These are phyloP conservation scores for Drosophila niveifrons DNA, from an alignment of 2,888 invertebrate genomes.

Conservation along the genomic window DNA sequence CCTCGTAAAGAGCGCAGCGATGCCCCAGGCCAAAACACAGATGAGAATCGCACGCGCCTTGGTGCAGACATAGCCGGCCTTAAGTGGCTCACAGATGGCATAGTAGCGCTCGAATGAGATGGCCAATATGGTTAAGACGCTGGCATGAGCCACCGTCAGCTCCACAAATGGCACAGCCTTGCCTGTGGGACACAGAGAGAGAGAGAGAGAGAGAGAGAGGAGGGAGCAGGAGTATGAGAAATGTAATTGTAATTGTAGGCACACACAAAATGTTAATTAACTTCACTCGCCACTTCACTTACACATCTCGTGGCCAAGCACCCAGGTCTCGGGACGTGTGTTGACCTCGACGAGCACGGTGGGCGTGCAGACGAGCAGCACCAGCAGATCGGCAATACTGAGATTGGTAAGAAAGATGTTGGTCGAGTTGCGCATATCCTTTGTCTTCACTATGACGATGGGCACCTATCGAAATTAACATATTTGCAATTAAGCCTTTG, in stretches of 20 bases:
- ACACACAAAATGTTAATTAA: conserved; percentile 58
- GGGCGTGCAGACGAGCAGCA: conserved; percentile 95
- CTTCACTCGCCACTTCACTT: conserved; percentile 87
- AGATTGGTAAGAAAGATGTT: conserved; percentile 97
- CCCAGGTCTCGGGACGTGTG: conserved; percentile 96
- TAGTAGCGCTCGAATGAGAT: conserved; percentile 96
- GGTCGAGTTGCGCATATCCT: conserved; percentile 97
- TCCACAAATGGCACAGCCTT: conserved; percentile 97
- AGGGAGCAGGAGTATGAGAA: background rate
- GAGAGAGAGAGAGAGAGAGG: conserved; percentile 55
- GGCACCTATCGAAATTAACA: conserved; percentile 87
- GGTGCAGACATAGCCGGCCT: conserved; percentile 95
- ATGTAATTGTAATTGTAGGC: conserved; percentile 29
- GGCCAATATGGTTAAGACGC: conserved; percentile 95
- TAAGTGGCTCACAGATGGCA: conserved; percentile 96
- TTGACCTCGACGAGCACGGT: conserved; percentile 97
- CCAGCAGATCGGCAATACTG: conserved; percentile 96
- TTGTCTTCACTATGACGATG: conserved; percentile 95
- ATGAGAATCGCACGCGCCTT: conserved; percentile 93
- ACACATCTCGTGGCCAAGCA: conserved; percentile 96
- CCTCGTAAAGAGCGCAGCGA: conserved; percentile 94
- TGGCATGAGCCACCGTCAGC: conserved; percentile 95
- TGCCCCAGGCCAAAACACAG: conserved; percentile 93
- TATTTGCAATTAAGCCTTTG: background rate
- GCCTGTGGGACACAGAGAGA: conserved; percentile 87